phyloP scores from a whole-genome alignment of 1,140 invertebrate species.

The Penaeus indicus region DNA sequence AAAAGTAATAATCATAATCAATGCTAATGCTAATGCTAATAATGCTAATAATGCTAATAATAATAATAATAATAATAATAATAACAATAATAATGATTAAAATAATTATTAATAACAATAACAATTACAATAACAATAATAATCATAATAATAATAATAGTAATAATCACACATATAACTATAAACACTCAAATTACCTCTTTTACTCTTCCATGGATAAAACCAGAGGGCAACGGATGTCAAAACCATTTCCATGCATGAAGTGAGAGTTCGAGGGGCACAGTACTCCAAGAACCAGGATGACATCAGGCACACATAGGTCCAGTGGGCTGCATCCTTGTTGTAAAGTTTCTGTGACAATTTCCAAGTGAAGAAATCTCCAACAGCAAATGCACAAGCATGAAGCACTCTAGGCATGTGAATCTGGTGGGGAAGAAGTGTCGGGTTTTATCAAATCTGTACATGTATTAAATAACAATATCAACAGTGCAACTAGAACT shows the following conservation, averaged over 20 bases:
- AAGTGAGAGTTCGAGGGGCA: slow-evolving; percentile 47
- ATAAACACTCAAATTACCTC: slow-evolving; percentile 3
- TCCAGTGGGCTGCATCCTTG: slow-evolving; percentile 34
- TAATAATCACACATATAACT: no score
- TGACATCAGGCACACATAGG: slow-evolving; percentile 22
- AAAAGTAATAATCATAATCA: no score
- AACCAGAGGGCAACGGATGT: slow-evolving; percentile 27
- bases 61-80: no score
- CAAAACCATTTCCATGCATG: slow-evolving; percentile 38
- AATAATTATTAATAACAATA: no score
- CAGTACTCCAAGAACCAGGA: slow-evolving; percentile 54
- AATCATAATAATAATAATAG: no score
- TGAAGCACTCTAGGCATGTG: slow-evolving; percentile 46
- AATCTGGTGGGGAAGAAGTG: slow-evolving; percentile 8
- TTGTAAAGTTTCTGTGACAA: slow-evolving; percentile 29
- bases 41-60: no score
- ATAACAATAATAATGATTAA: no score
- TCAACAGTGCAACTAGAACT: no score
- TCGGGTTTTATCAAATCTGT: background rate
- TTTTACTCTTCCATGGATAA: slow-evolving; percentile 45
- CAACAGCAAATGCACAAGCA: slow-evolving; percentile 41
- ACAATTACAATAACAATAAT: no score
- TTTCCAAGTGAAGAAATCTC: slow-evolving; percentile 47
- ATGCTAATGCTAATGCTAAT: no score
- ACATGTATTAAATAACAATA: no score